Conservation (phyloP, 2,888 invertebrate genomes). For the Cylindroiulus punctatus region DNA sequence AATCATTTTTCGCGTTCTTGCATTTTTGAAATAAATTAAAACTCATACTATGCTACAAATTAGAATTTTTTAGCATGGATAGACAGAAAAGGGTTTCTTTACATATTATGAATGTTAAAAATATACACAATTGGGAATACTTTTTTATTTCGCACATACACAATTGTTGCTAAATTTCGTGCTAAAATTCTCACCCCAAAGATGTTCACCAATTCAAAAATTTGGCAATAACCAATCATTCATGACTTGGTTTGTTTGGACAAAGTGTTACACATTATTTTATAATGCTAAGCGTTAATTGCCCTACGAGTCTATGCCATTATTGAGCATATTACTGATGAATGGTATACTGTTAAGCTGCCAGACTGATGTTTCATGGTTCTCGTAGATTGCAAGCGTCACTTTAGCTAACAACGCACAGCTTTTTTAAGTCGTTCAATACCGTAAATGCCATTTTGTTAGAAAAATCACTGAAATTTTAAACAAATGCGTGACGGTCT, state of each 20-base stretch:
- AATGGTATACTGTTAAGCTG: background rate
- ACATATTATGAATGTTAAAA: too few species aligned
- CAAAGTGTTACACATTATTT: too few species aligned
- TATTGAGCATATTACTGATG: background rate
- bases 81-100: too few species aligned
- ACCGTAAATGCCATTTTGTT: constrained; percentile 27
- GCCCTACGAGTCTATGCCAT: background rate
- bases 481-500: background rate
- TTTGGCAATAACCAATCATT: too few species aligned
- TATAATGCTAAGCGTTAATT: too few species aligned
- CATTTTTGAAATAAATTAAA: constrained; percentile 5
- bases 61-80: background rate
- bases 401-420: constrained; percentile 4
- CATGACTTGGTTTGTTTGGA: too few species aligned
- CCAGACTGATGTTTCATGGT: constrained; percentile 52
- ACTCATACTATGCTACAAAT: background rate
- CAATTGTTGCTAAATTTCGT: too few species aligned
- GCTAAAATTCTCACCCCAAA: too few species aligned
- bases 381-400: background rate
- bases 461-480: constrained; percentile 19
- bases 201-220: too few species aligned
- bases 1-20: background rate
- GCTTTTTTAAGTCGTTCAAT: constrained; percentile 38
- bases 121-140: too few species aligned
- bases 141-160: too few species aligned